Base-by-base conservation (phyloP, 2,797 vertebrate species). In the Galaxias olidus region DNA sequence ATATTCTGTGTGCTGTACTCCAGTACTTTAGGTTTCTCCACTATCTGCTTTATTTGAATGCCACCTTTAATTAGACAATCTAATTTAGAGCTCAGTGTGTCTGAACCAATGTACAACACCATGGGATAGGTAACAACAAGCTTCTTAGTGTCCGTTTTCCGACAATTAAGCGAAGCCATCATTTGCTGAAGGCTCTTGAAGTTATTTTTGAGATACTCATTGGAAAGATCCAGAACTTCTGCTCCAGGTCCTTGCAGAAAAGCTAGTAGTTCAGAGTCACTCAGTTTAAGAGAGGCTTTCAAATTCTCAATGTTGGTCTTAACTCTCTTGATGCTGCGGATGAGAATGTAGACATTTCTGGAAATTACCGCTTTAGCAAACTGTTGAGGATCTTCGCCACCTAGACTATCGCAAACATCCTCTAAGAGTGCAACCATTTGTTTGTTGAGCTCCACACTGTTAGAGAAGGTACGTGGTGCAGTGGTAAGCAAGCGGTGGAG, bases 391-490 rank as follows among this genome's bases (percentile, higher is more conserved):
- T 90, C 75, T 10, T 65, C 58, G 6, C 91, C 90, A 41, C 83
- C 85, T 0, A 94, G 80, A 10, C 83, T 74, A 9, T 54, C 1
- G 72, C 83, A 91, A 18, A 92, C 19, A 1, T 89, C 83, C 61
- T 86, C 75, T 50, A 96, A 80, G 52, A 85, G 73, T 43, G 90
- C 82, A 72, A 91, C 77, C 88, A 92, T 93, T 69, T 90, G 88
- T 55, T 46, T 88, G 78, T 94, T 95, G 58, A 94, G 88, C 63
- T 88, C 84, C 18, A 93, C 45, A 9, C 90, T 92, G 76, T 93
- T 94, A 66, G 93, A 94, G 86, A 96, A 94, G 1, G 91, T 92
- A 8, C 93, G 84, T 0, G 93, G 91, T 0, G 91, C 90, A 46
- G 71, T 90, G 49, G 86, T 90, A 55, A 96, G 79, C 56, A 94